These are phyloP conservation scores for Enteromius mattozi DNA, from an alignment of 2,797 vertebrate genomes.

Conservation along the genomic window DNA sequence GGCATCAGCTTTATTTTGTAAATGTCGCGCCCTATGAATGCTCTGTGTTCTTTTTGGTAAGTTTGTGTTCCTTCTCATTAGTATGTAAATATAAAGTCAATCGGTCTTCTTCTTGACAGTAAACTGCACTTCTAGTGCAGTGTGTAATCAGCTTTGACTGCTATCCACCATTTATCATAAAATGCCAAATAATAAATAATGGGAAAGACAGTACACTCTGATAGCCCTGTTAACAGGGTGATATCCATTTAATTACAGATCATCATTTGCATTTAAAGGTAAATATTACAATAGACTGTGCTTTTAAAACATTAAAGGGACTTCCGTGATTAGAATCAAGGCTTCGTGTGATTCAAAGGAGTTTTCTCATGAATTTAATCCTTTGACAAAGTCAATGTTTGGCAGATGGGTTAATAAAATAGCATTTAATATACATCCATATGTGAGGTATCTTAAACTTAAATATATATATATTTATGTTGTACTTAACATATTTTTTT, in stretches of 20 bases:
- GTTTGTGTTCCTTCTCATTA: constrained; percentile 99
- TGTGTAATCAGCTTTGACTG: constrained; percentile 98
- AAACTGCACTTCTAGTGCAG: constrained; percentile 90
- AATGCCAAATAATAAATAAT: constrained; percentile 89
- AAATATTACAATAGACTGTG: constrained; percentile 10
- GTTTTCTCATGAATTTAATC: not conserved
- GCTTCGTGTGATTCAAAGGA: not conserved
- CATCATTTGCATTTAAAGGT: constrained; percentile 65
- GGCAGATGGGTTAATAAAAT: not conserved
- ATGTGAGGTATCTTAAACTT: not conserved
- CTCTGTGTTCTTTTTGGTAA: constrained; percentile 84
- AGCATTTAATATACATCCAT: not conserved
- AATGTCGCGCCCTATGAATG: constrained; percentile 99
- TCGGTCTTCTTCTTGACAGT: constrained; percentile 93
- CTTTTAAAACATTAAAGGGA: not conserved
- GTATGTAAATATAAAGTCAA: constrained; percentile 99
- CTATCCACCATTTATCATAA: constrained; percentile 91
- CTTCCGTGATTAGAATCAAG: not conserved
- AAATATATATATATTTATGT: too few species aligned
- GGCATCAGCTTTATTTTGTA: constrained; percentile 99
- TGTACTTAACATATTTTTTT: too few species aligned
- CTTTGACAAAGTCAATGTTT: not conserved
- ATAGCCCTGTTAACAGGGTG: constrained; percentile 82
- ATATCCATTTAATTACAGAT: constrained; percentile 88
- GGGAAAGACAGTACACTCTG: constrained; percentile 78